phyloP scores from a whole-genome alignment of 2,797 vertebrate genomes.

The Myotis vivesi region DNA sequence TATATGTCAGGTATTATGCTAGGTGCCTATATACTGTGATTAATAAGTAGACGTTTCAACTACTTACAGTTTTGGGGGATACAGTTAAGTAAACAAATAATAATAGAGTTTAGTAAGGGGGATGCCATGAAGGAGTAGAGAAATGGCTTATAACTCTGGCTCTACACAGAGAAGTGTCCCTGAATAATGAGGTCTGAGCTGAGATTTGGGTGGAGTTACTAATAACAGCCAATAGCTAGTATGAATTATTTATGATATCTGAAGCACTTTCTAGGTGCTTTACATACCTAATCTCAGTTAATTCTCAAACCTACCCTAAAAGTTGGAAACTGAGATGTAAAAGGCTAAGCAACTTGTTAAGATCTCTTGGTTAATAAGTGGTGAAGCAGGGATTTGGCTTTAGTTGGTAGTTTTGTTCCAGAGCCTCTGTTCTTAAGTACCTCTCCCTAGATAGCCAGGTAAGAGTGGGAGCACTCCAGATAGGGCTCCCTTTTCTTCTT shows the following conservation, averaged over 20 bases:
- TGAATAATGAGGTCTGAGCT: not conserved
- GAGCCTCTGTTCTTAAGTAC: not conserved
- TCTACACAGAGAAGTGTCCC: not conserved
- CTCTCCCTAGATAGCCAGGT: not conserved
- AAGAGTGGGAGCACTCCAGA: not conserved
- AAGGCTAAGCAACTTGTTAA: not conserved
- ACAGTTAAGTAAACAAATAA: not conserved
- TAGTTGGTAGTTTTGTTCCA: conserved; percentile 1
- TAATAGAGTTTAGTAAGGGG: not conserved
- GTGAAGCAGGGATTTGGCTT: conserved; percentile 15
- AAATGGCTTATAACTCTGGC: not conserved
- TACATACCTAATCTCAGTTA: conserved; percentile 2
- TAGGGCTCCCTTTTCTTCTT: not conserved
- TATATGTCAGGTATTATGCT: not conserved
- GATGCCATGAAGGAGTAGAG: not conserved
- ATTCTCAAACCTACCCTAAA: conserved; percentile 6
- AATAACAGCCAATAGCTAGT: not conserved
- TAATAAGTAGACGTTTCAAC: not conserved
- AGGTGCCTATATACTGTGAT: not conserved
- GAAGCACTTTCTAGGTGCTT: not conserved
- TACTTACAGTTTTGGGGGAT: not conserved
- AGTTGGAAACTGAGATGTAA: conserved; percentile 2
- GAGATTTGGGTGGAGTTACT: conserved; percentile 26
- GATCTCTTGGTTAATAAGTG: not conserved
- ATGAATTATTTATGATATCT: not conserved